phyloP scores from a whole-genome alignment of 2,113 vertebrate species.

The Aleadryas rufinucha region DNA sequence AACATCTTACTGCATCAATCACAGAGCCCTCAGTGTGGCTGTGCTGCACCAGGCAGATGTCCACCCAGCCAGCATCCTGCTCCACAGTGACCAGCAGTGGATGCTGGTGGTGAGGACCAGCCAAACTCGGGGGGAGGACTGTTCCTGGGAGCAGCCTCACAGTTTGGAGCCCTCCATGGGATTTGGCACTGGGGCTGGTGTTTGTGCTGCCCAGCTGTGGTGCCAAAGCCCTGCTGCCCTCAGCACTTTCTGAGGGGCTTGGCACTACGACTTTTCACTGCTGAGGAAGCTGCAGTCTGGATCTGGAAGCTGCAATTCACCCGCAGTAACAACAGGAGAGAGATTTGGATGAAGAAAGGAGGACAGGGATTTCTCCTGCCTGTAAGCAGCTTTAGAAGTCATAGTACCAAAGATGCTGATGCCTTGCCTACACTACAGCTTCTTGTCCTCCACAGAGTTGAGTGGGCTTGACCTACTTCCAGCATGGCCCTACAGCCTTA shows the following conservation, averaged over 20 bases:
- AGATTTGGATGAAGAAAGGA: not conserved
- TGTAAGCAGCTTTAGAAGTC: not conserved
- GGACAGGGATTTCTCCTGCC: not conserved
- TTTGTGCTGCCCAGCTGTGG: fast-evolving
- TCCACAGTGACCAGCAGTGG: not conserved
- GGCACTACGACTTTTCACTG: fast-evolving
- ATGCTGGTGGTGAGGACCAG: not conserved
- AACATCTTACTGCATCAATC: fast-evolving
- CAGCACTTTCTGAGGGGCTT: not conserved
- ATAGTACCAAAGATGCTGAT: not conserved
- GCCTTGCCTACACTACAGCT: not conserved
- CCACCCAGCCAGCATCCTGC: not conserved
- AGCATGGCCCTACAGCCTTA: not conserved
- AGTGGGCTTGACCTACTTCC: not conserved
- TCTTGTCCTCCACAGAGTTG: not conserved
- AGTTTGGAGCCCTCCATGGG: not conserved
- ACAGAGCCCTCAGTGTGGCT: not conserved
- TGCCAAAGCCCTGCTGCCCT: not conserved
- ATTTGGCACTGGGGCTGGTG: fast-evolving
- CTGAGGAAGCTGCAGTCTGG: not conserved
- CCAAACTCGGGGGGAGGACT: not conserved
- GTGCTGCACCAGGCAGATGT: not conserved
- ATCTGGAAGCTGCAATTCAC: not conserved
- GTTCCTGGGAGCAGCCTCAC: fast-evolving
- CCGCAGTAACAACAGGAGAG: not conserved